Evolutionary conservation across 2,113 vertebrate species (phyloP).

Genomic region (Laticauda laticaudata): DNA sequence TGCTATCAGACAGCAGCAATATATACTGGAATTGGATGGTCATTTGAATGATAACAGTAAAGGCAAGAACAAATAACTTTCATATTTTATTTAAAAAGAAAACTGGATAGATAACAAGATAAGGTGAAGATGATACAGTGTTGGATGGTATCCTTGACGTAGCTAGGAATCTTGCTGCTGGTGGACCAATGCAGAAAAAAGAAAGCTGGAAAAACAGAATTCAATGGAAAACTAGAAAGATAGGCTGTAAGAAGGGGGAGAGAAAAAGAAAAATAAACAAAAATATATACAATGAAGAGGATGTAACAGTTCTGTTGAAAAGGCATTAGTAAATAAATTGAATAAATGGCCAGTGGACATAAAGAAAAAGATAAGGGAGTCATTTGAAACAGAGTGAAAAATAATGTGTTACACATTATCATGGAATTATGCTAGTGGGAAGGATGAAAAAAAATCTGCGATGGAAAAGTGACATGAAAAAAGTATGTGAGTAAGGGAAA

Average conservation of each 20-base stretch:
- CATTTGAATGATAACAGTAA: neutral
- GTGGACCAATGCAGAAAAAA: neutral
- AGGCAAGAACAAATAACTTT: neutral
- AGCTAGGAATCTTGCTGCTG: neutral
- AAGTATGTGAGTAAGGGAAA: neutral
- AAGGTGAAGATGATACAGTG: neutral
- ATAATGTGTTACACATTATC: neutral
- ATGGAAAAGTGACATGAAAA: neutral
- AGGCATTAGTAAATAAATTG: neutral
- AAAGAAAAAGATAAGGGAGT: neutral
- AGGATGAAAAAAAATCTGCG: neutral
- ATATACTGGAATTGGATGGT: neutral
- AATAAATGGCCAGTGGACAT: neutral
- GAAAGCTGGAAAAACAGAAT: neutral
- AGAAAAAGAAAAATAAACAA: neutral
- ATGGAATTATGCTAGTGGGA: neutral
- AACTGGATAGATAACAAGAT: neutral
- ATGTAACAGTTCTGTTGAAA: neutral
- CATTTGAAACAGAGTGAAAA: neutral
- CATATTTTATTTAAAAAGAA: neutral
- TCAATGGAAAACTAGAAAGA: neutral
- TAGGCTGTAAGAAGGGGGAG: neutral
- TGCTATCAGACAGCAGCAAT: neutral
- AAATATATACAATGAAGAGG: neutral
- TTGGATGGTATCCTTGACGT: neutral